Evolutionary conservation across 2,797 vertebrate genomes (phyloP).

Genomic region (Notamacropus eugenii): DNA sequence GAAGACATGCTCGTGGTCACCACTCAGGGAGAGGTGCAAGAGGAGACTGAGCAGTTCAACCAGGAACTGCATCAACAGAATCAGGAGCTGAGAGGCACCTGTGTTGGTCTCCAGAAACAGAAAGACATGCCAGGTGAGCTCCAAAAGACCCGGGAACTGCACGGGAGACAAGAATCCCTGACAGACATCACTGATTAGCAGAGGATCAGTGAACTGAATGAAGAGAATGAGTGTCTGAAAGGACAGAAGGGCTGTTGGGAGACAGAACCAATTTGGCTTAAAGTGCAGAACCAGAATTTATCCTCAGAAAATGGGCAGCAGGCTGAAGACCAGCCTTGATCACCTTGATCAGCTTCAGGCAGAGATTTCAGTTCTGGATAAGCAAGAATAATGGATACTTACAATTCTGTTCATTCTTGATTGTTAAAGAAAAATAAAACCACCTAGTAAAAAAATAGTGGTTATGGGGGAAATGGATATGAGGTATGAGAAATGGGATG

Average conservation of each 20-base stretch:
- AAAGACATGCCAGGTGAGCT: slow-evolving; percentile 71
- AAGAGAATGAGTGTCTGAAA: slow-evolving; percentile 3
- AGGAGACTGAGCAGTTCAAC: no score
- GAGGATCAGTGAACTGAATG: slow-evolving; percentile 74
- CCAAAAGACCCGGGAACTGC: slow-evolving; percentile 70
- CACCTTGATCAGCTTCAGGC: slow-evolving; percentile 88
- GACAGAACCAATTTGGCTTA: slow-evolving; percentile 84
- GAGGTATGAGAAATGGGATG: no score
- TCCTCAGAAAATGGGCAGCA: slow-evolving; percentile 75
- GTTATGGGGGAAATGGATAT: no score
- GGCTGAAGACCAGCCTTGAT: slow-evolving; percentile 70
- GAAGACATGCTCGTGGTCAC: no score
- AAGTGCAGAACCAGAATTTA: slow-evolving; percentile 78
- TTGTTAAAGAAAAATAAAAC: no score
- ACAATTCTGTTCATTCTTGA: no score
- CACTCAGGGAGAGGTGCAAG: slow-evolving; percentile 33
- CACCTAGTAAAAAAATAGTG: no score
- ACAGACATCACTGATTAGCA: slow-evolving; percentile 81
- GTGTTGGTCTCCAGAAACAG: slow-evolving; percentile 69
- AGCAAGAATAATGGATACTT: no score
- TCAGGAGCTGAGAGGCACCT: slow-evolving; percentile 75
- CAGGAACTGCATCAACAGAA: slow-evolving; percentile 63
- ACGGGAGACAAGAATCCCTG: slow-evolving; percentile 72
- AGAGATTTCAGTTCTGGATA: not conserved
- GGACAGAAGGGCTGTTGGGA: slow-evolving; percentile 68